These are phyloP conservation scores for Xenopus tropicalis DNA, from an alignment of 2,113 vertebrate species.

Conservation along the genomic window UCB_Xtro_10.0 CM004443.2:120023501-120024000, in stretches of 20 bases:
- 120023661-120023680: too few relatives aligned
- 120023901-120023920: constrained; percentile 87
- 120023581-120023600: too few relatives aligned
- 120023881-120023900: constrained; percentile 80
- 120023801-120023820: constrained; percentile 96
- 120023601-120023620: too few relatives aligned
- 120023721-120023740: constrained; percentile 94
- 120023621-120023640: too few relatives aligned
- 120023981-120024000: not conserved
- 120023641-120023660: too few relatives aligned
- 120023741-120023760: constrained; percentile 82
- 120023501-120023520: too few relatives aligned
- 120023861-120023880: constrained; percentile 90
- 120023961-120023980: not conserved
- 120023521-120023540: too few relatives aligned
- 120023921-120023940: constrained; percentile 97
- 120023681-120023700: constrained; percentile 72
- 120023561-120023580: too few relatives aligned
- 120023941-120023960: constrained; percentile 57
- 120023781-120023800: constrained; percentile 82
- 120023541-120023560: too few relatives aligned
- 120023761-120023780: constrained; percentile 92
- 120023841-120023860: constrained; percentile 85
- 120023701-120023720: constrained; percentile 97
- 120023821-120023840: constrained; percentile 92